Conservation (phyloP, 2,888 invertebrate species). For the Megaustenia siamemsis region DNA sequence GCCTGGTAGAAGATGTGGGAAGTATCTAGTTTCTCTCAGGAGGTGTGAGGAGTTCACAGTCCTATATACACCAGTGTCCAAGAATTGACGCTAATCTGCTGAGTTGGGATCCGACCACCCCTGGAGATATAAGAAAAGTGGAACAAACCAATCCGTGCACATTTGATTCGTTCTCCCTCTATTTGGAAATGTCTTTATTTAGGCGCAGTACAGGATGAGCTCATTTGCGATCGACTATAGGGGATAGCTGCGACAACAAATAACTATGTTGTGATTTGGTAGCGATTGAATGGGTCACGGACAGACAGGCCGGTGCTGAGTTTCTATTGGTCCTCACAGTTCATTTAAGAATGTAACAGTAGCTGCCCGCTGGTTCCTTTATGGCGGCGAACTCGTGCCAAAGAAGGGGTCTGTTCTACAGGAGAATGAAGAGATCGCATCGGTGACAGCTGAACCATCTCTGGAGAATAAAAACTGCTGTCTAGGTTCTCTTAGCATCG, state of each 20-base stretch:
- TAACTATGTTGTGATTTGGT: not conserved
- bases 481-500: too few species aligned
- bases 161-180: not conserved
- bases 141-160: not conserved
- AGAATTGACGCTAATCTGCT: conserved; percentile 10
- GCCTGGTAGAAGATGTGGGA: not conserved
- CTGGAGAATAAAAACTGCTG: too few species aligned
- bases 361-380: not conserved
- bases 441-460: not conserved
- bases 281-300: not conserved
- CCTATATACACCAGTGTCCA: conserved; percentile 1
- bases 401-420: not conserved
- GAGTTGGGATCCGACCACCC: conserved; percentile 20
- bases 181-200: conserved; percentile 15
- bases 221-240: not conserved
- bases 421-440: not conserved
- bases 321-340: not conserved
- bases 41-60: not conserved
- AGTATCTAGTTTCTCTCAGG: not conserved
- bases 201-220: not conserved
- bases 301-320: not conserved
- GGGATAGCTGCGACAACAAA: conserved; percentile 12
- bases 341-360: conserved; percentile 25
- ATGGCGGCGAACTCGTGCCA: not conserved
- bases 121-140: conserved; percentile 8